Percentiles rank a stretch among this genome's conserved stretches.
Conservation (phyloP, 2,113 vertebrate genomes). For the Micronycteris hirsuta region DNA sequence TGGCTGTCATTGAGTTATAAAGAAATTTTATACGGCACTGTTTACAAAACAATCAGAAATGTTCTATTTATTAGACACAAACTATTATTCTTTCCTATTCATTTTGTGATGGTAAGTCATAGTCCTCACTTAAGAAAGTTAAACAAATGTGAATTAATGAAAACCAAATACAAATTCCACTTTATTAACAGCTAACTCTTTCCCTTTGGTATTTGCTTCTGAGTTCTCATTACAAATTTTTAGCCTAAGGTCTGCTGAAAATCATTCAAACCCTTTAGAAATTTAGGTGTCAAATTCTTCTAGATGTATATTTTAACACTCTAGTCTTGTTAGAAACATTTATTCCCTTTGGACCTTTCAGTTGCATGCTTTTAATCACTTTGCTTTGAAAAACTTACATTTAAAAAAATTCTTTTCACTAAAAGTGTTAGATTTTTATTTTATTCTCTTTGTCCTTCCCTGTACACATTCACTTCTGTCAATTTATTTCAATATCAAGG, state of each 20-base stretch:
- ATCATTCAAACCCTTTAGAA: slow-evolving; percentile 62
- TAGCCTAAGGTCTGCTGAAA: slow-evolving; percentile 63
- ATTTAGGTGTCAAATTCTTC: slow-evolving; percentile 62
- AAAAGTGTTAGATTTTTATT: slow-evolving; percentile 57
- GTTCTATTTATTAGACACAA: background rate
- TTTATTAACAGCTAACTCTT: slow-evolving; percentile 38
- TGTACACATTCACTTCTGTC: slow-evolving; percentile 48
- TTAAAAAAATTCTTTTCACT: slow-evolving; percentile 54
- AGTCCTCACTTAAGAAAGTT: slow-evolving; percentile 39
- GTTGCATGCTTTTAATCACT: slow-evolving; percentile 70
- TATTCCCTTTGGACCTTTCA: slow-evolving; percentile 61
- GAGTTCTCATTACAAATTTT: slow-evolving; percentile 64
- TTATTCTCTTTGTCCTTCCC: slow-evolving; percentile 47
- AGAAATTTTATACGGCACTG: background rate
- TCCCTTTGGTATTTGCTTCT: slow-evolving; percentile 47
- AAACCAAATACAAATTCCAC: slow-evolving; percentile 49
- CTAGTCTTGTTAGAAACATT: slow-evolving; percentile 58
- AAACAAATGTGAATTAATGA: slow-evolving; percentile 40
- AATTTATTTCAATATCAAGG: slow-evolving; percentile 41
- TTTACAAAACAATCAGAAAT: slow-evolving; percentile 2
- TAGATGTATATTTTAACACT: slow-evolving; percentile 69
- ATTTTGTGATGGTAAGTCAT: background rate
- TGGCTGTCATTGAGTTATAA: background rate
- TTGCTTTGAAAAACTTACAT: slow-evolving; percentile 56
- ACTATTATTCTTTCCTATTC: background rate